These are phyloP conservation scores for Enteromius fasciolatus DNA, from an alignment of 2,797 vertebrate species.

Conservation along the genomic window DNA sequence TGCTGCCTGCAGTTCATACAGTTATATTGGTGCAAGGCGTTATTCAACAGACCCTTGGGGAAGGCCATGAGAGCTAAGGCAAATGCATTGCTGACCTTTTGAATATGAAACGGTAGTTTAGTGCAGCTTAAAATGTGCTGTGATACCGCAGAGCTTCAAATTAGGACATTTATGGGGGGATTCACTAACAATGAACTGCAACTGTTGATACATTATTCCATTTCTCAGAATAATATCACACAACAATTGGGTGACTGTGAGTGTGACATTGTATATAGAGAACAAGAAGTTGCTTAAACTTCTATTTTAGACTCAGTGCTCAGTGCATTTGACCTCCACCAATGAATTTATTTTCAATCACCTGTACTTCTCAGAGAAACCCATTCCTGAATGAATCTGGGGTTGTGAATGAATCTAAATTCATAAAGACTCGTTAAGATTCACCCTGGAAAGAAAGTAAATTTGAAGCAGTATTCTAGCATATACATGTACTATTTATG, in stretches of 20 bases:
- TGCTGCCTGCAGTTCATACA: slow-evolving; percentile 22
- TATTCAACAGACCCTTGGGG: slow-evolving; percentile 30
- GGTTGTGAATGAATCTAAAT: not conserved
- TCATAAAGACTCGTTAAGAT: not conserved
- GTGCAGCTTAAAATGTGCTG: not conserved
- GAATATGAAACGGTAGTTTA: slow-evolving; percentile 1
- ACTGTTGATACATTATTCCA: not conserved
- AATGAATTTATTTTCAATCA: not conserved
- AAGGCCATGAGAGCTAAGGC: slow-evolving; percentile 16
- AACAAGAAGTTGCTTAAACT: not conserved
- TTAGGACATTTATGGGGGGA: not conserved
- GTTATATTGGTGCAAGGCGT: not conserved
- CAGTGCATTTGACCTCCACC: not conserved
- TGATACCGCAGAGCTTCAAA: not conserved
- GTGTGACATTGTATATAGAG: not conserved
- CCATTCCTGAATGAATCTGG: not conserved
- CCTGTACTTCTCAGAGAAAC: not conserved
- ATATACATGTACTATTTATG: too few species aligned
- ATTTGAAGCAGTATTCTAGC: too few species aligned
- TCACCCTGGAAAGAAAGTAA: too few species aligned
- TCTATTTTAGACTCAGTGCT: not conserved
- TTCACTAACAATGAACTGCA: not conserved
- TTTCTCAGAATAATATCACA: not conserved
- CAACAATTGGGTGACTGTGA: not conserved
- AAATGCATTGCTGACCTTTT: slow-evolving; percentile 33